phyloP scores from a whole-genome alignment of 2,888 invertebrate species.

The Melanchra persicariae region DNA sequence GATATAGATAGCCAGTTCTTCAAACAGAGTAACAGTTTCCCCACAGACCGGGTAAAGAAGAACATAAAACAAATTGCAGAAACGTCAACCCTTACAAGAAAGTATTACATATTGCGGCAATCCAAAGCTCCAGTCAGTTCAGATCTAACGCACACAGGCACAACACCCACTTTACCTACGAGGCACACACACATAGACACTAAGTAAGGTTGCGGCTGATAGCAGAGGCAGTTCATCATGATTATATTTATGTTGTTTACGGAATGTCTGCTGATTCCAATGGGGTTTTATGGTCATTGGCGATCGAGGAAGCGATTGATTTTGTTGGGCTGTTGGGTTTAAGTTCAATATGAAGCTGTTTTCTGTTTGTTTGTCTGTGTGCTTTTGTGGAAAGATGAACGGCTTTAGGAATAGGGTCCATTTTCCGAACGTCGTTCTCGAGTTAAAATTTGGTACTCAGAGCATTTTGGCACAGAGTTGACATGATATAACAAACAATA shows the following conservation, averaged over 20 bases:
- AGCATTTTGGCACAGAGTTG: no score
- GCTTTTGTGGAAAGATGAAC: not conserved
- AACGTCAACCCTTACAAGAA: constrained; percentile 36
- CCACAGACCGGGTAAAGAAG: not conserved
- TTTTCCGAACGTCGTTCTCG: not conserved
- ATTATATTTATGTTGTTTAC: constrained; percentile 49
- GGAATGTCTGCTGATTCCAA: constrained; percentile 43
- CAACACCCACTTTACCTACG: not conserved
- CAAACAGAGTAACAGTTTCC: not conserved
- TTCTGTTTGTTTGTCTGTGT: no score
- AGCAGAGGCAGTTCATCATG: constrained; percentile 46
- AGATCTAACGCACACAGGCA: constrained; percentile 32
- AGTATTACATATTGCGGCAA: constrained; percentile 38
- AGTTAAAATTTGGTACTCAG: not conserved
- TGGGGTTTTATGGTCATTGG: constrained; percentile 30
- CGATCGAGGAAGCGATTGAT: constrained; percentile 35
- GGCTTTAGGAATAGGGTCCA: not conserved
- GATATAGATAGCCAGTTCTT: not conserved
- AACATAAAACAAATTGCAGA: not conserved
- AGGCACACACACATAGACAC: constrained; percentile 6
- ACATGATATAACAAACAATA: no score
- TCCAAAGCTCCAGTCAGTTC: constrained; percentile 33
- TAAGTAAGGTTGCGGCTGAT: constrained; percentile 36
- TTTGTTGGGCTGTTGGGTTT: not conserved
- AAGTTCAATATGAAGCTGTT: not conserved